A percentile compares a stretch with the other conserved stretches of the same genome.
phyloP scores from a whole-genome alignment of 2,113 vertebrate genomes.

The Corvus moneduloides region DNA sequence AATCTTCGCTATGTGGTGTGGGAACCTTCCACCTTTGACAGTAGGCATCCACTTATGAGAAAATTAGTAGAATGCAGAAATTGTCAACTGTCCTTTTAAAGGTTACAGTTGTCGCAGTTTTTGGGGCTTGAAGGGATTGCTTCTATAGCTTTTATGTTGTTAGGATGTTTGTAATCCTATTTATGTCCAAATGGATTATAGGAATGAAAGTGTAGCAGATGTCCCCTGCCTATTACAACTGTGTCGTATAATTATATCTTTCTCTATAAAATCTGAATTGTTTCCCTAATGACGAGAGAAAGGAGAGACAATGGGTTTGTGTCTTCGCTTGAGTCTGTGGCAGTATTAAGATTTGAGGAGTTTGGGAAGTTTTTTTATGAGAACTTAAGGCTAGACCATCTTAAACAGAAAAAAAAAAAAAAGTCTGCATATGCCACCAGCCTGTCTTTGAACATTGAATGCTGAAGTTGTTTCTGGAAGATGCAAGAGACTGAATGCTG shows the following conservation, averaged over 20 bases:
- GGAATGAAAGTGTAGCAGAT: conserved; percentile 51
- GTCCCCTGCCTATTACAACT: background rate
- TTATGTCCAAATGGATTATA: conserved; percentile 49
- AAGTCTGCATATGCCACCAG: background rate
- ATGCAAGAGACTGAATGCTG: background rate
- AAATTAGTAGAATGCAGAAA: background rate
- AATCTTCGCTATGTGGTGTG: background rate
- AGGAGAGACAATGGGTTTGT: background rate
- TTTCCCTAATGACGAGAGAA: background rate
- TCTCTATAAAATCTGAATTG: background rate
- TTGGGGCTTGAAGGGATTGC: background rate
- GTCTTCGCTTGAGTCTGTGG: background rate
- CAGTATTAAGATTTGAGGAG: background rate
- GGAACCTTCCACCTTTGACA: background rate
- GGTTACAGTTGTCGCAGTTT: background rate
- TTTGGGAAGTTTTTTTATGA: background rate
- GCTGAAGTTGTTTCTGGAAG: conserved; percentile 15
- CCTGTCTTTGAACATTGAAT: background rate
- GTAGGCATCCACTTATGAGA: background rate
- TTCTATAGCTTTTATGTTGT: conserved; percentile 26
- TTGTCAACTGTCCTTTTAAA: background rate
- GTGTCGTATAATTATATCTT: background rate
- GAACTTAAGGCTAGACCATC: background rate
- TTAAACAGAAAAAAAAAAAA: background rate
- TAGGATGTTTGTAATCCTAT: conserved; percentile 55